These are phyloP conservation scores for Alexandromys oeconomus DNA, from an alignment of 2,797 vertebrate species.

Conservation along the genomic window DNA sequence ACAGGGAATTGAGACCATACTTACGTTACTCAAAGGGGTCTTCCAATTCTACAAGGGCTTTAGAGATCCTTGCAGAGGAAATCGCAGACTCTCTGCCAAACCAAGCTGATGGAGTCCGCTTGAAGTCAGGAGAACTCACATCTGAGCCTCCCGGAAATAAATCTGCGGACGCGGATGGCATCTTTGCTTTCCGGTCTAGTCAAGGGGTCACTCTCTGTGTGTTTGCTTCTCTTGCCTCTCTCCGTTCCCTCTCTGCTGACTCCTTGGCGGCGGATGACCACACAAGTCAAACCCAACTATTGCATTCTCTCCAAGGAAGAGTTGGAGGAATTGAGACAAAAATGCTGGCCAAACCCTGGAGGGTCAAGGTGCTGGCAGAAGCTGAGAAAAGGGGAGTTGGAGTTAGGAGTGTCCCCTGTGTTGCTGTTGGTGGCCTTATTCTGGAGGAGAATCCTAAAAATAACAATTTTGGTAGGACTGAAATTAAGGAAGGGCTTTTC, in stretches of 20 bases:
- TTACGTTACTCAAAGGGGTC: constrained; percentile 57
- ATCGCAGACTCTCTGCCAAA: constrained; percentile 34
- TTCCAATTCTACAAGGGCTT: constrained; percentile 35
- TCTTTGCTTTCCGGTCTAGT: neutral
- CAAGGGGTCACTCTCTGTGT: constrained; percentile 40
- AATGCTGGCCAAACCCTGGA: neutral
- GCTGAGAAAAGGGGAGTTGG: neutral
- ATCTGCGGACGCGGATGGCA: constrained; percentile 41
- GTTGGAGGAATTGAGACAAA: neutral
- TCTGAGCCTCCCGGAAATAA: constrained; percentile 45
- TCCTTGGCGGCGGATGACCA: constrained; percentile 45
- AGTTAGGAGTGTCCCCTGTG: neutral
- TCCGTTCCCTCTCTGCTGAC: constrained; percentile 64
- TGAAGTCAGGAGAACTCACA: constrained; percentile 2
- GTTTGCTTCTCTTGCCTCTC: constrained; percentile 51
- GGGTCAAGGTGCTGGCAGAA: neutral
- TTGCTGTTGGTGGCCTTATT: neutral
- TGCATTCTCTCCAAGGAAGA: constrained; percentile 18
- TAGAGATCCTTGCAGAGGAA: constrained; percentile 51
- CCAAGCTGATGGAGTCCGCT: constrained; percentile 25
- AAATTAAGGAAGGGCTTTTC: constrained; percentile 42
- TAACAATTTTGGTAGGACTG: neutral
- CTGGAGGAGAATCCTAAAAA: neutral
- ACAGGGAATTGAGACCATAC: constrained; percentile 23
- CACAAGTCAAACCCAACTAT: constrained; percentile 28